These are phyloP conservation scores for Acipenser transmontanus DNA, from an alignment of 2,797 vertebrate genomes.

Conservation along the genomic window DNA sequence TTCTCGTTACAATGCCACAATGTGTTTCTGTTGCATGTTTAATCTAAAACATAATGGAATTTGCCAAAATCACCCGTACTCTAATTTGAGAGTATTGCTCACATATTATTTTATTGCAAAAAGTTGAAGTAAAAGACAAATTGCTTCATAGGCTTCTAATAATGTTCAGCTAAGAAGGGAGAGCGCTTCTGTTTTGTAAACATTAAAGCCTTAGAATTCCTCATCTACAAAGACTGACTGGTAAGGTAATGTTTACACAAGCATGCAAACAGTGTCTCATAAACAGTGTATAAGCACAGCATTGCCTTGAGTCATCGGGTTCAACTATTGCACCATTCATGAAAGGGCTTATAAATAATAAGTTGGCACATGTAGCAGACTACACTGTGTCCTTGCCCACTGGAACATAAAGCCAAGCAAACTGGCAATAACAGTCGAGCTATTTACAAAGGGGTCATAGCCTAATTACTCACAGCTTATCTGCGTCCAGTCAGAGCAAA, in stretches of 20 bases:
- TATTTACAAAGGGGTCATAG: slow-evolving; percentile 26
- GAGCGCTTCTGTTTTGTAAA: too few species aligned
- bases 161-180: too few species aligned
- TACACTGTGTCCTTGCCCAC: slow-evolving; percentile 28
- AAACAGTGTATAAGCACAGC: slow-evolving; percentile 28
- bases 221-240: slow-evolving; percentile 31
- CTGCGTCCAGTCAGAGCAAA: slow-evolving; percentile 12
- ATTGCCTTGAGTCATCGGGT: slow-evolving; percentile 31
- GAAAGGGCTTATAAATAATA: slow-evolving; percentile 3
- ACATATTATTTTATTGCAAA: too few species aligned
- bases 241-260: slow-evolving; percentile 34
- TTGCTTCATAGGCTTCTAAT: too few species aligned
- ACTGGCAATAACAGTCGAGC: slow-evolving; percentile 9
- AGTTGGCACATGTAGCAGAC: slow-evolving; percentile 17
- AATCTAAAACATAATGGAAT: too few species aligned
- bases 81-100: too few species aligned
- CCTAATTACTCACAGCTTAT: slow-evolving; percentile 23
- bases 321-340: slow-evolving; percentile 18
- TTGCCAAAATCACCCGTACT: too few species aligned
- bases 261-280: slow-evolving; percentile 30
- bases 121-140: too few species aligned
- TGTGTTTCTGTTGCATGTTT: too few species aligned
- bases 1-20: too few species aligned
- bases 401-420: slow-evolving; percentile 26
- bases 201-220: too few species aligned